Percentiles rank a stretch among this genome's conserved stretches.
phyloP scores from a whole-genome alignment of 2,797 vertebrate species.

The Graptemys geographica region DNA sequence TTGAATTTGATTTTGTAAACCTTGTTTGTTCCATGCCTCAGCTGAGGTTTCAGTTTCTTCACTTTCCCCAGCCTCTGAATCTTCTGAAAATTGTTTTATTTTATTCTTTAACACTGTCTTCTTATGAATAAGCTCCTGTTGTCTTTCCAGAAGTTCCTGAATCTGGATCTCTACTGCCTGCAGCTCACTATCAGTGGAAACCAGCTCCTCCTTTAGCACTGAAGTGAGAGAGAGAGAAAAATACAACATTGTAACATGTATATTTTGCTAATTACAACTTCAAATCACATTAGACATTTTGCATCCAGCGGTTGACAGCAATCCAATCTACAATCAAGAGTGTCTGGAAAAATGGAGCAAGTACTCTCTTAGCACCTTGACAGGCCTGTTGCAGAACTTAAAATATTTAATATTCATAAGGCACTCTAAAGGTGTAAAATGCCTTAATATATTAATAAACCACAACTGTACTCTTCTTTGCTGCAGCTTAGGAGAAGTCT shows the following conservation, averaged over 20 bases:
- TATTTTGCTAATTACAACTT: not conserved
- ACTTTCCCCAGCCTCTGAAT: conserved; percentile 67
- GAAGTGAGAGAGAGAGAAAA: not conserved
- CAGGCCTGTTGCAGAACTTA: not conserved
- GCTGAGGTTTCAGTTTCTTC: conserved; percentile 74
- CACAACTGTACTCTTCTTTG: fast-evolving
- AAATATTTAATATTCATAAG: not conserved
- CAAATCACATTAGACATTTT: not conserved
- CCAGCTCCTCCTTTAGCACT: conserved; percentile 88
- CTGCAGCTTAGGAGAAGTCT: fast-evolving
- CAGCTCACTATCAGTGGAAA: conserved; percentile 88
- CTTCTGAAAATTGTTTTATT: conserved; percentile 83
- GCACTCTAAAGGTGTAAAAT: not conserved
- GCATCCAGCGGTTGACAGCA: not conserved
- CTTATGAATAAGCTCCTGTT: conserved; percentile 85
- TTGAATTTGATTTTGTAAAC: conserved; percentile 73
- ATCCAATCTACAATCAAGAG: not conserved
- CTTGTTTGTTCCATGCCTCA: conserved; percentile 86
- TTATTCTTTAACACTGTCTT: conserved; percentile 83
- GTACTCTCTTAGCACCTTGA: not conserved
- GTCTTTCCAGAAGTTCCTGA: conserved; percentile 89
- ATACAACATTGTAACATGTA: not conserved
- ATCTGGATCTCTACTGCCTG: conserved; percentile 90
- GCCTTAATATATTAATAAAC: not conserved
- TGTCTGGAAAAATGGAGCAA: not conserved